A percentile compares a stretch with the other conserved stretches of the same genome.
These are phyloP conservation scores for Anagyrus pseudococci DNA, from an alignment of 2,888 invertebrate genomes.

Conservation along the genomic window DNA sequence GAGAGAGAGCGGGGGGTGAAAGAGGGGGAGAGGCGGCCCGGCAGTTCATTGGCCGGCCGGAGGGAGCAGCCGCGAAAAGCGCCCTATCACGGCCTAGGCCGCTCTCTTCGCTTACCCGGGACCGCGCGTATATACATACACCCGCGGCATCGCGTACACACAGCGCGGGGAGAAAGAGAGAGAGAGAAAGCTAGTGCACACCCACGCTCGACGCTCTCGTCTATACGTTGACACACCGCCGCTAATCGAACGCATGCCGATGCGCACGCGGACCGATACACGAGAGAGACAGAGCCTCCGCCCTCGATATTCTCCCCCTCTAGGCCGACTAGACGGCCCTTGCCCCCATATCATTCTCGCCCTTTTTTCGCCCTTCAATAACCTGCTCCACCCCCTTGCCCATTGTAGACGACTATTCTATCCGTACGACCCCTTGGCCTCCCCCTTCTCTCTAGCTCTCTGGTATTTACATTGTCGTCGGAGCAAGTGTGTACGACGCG, in stretches of 20 bases:
- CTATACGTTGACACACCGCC: too few relatives aligned
- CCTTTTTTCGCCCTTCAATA: too few relatives aligned
- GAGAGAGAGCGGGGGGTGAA: too few relatives aligned
- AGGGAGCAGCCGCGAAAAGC: constrained; percentile 38
- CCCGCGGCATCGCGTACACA: not conserved
- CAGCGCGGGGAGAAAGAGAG: too few relatives aligned
- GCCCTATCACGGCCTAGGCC: constrained; percentile 28
- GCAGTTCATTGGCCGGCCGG: constrained; percentile 35
- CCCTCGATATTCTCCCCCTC: too few relatives aligned
- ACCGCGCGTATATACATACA: not conserved
- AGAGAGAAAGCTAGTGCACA: too few relatives aligned
- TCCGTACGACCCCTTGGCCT: not conserved
- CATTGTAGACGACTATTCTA: too few relatives aligned
- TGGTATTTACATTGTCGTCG: not conserved
- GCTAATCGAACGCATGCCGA: constrained; percentile 36
- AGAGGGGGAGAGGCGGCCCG: constrained; percentile 4
- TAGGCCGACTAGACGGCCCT: too few relatives aligned
- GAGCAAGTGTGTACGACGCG: not conserved
- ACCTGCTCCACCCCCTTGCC: too few relatives aligned
- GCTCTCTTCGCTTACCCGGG: constrained; percentile 4
- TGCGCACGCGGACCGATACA: constrained; percentile 19
- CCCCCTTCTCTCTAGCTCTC: not conserved
- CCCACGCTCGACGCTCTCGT: too few relatives aligned
- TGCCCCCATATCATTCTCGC: too few relatives aligned
- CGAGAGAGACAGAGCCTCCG: too few relatives aligned